Conservation (phyloP, 2,113 vertebrate species). For the Perognathus longimembris region DNA sequence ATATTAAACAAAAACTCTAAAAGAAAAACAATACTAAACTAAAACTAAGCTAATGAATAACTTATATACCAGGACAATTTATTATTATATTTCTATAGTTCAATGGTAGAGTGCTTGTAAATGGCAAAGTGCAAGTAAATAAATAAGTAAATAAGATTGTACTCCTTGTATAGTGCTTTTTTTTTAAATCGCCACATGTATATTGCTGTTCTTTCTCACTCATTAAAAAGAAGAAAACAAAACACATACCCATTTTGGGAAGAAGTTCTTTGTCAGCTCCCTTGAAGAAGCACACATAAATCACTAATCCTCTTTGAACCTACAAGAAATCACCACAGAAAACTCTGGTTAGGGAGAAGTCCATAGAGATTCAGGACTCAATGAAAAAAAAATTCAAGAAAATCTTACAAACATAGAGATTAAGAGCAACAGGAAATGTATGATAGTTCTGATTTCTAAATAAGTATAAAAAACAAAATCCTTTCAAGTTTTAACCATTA, state of each 20-base stretch:
- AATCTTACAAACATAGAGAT: neutral
- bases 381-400: neutral
- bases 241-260: constrained; percentile 93
- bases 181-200: neutral
- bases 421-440: constrained; percentile 42
- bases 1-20: neutral
- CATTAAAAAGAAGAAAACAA: constrained; percentile 6
- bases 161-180: neutral
- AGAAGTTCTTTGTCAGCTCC: constrained; percentile 92
- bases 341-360: constrained; percentile 55
- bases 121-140: too few relatives aligned
- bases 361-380: neutral
- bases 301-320: constrained; percentile 94
- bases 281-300: constrained; percentile 98
- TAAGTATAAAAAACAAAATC: constrained; percentile 55
- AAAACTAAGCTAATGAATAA: constrained; percentile 49
- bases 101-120: neutral
- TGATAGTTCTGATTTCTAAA: constrained; percentile 58
- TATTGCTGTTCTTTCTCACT: neutral
- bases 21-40: too few relatives aligned
- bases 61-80: neutral
- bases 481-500: constrained; percentile 24
- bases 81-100: neutral
- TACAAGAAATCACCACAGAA: constrained; percentile 80
- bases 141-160: neutral